Percentiles rank a stretch among this genome's conserved stretches.
Conservation (phyloP, 2,113 vertebrate species). For the Genyomyrus donnyi region DNA sequence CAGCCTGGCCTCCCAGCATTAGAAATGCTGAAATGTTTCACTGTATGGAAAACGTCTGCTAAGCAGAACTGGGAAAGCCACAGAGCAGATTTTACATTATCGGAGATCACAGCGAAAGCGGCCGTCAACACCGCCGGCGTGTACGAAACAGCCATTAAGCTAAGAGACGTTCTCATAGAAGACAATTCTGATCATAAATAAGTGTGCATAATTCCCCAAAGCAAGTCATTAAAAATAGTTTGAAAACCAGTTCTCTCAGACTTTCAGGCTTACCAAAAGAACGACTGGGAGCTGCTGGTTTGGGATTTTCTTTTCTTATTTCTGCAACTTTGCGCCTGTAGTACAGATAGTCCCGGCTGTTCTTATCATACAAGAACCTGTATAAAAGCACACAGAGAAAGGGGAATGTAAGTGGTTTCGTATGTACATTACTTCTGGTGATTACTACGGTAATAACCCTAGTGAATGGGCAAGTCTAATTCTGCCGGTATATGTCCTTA, state of each 20-base stretch:
- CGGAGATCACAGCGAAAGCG: background rate
- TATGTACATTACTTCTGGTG: background rate
- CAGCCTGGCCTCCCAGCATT: background rate
- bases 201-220: background rate
- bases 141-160: background rate
- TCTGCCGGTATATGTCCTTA: background rate
- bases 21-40: background rate
- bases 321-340: slow-evolving; percentile 88
- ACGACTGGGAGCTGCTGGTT: slow-evolving; percentile 42
- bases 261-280: slow-evolving; percentile 66
- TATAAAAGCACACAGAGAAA: background rate
- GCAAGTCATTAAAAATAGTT: background rate
- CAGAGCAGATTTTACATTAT: background rate
- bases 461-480: background rate
- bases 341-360: slow-evolving; percentile 88
- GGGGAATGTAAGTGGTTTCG: background rate
- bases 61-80: background rate
- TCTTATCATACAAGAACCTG: slow-evolving; percentile 90
- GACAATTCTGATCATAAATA: background rate
- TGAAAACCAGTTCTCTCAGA: background rate
- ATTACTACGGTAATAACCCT: background rate
- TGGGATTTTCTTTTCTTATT: slow-evolving; percentile 63
- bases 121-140: background rate
- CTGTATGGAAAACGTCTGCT: background rate
- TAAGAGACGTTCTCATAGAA: background rate